Evolutionary conservation across 1,140 invertebrate species (phyloP), one percentile per base, ranked within the genome.

Genomic region (Nasonia vitripennis): DNA sequence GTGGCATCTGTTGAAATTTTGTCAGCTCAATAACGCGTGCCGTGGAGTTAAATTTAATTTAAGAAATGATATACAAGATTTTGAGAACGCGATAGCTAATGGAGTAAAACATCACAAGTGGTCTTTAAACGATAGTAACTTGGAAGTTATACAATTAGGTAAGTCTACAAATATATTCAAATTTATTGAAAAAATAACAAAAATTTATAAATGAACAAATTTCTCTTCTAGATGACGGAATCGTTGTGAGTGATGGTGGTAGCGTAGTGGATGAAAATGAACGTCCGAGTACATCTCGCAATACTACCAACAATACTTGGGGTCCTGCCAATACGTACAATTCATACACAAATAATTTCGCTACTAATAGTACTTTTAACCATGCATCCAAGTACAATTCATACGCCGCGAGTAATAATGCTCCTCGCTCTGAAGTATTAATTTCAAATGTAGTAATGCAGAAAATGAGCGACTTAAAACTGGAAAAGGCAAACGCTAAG

Each of bases 1-100:
- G 96, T 89, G 92, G 0, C 83, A 87, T 62, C 94, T 94, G 77
- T 93, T 95, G 41, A 70, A 91, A 4, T 92, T 93, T 48, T 95
- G 94, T 83, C 78, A 89, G 12, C n/a, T 91, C 0, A 89, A 92
- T 68, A 85, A 88, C 14, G 90, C 90, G 71, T 91, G 84, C 83
- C 6, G 31, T 10, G 88, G 86, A 2, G 11, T 71, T 48, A 4
- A 68, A 71, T 45, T 37, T 51, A 27, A 83, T 23, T 23, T 23
- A 75, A 51, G 11, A 10, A 23, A 75, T 12, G 17, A 51, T 67
- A 23, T 11, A 34, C 20, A 78, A 67, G 23, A 17, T n/a, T 31
- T 68, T 1, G 6, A 68, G 20, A 45, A 48, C 20, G 0, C 41
- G 2, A 31, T n/a, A 4, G 37, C 5, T 14, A 77, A 71, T 31